phyloP scores from a whole-genome alignment of 2,888 invertebrate genomes.

The Nasonovia ribisnigri region DNA sequence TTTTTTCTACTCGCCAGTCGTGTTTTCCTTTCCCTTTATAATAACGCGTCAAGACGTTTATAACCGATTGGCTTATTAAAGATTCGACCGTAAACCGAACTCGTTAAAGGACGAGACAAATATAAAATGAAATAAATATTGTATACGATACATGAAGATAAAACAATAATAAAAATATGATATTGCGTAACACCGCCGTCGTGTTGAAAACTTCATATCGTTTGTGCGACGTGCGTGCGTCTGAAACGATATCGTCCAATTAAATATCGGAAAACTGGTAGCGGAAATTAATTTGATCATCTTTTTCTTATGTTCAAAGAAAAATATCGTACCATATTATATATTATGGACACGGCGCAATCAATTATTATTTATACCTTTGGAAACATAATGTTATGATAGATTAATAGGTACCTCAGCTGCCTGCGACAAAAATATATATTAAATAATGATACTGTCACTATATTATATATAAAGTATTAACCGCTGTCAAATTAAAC shows the following conservation, averaged over 20 bases:
- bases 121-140: not conserved
- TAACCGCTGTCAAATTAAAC: not conserved
- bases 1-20: slow-evolving; percentile 17
- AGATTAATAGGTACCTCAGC: not conserved
- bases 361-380: not conserved
- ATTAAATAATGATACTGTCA: not conserved
- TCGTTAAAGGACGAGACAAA: slow-evolving; percentile 34
- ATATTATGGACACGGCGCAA: not conserved
- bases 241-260: not conserved
- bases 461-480: not conserved
- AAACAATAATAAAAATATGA: slow-evolving; percentile 40
- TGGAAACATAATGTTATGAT: not conserved
- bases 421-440: not conserved
- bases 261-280: slow-evolving; percentile 10
- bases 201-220: slow-evolving; percentile 39
- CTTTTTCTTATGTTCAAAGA: not conserved
- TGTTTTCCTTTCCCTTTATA: slow-evolving; percentile 29
- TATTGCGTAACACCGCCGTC: not conserved
- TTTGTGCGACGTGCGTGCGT: not conserved
- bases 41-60: slow-evolving; percentile 34
- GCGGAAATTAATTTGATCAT: not conserved
- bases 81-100: slow-evolving; percentile 34
- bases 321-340: not conserved
- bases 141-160: not conserved
- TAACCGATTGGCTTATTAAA: slow-evolving; percentile 38